A percentile compares a stretch with the other conserved stretches of the same genome.
Evolutionary conservation across 1,140 invertebrate species (phyloP).

Genomic region (Nymphalis io): DNA sequence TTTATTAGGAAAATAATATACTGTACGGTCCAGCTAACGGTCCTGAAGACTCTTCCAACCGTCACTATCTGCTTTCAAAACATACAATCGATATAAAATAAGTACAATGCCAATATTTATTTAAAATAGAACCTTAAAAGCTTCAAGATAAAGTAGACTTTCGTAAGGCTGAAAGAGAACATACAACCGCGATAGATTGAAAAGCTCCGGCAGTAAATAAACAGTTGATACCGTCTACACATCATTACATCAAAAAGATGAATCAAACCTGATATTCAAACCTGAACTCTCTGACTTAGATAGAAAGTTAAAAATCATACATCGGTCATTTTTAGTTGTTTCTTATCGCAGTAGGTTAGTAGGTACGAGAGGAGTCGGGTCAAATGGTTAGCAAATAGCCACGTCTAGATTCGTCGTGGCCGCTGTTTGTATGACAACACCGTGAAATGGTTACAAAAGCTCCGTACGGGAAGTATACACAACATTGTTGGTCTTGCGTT

Average conservation of each 20-base stretch:
- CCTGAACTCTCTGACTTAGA: slow-evolving; percentile 46
- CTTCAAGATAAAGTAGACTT: slow-evolving; percentile 43
- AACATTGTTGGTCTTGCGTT: slow-evolving; percentile 56
- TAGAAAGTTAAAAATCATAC: slow-evolving; percentile 48
- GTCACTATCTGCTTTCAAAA: slow-evolving; percentile 45
- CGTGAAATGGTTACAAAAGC: slow-evolving; percentile 67
- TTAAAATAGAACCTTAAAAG: slow-evolving; percentile 24
- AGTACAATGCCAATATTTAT: background rate
- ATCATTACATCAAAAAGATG: slow-evolving; percentile 70
- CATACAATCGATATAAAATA: slow-evolving; percentile 18
- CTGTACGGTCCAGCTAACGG: slow-evolving; percentile 71
- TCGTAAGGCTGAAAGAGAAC: slow-evolving; percentile 33
- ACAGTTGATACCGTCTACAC: slow-evolving; percentile 75
- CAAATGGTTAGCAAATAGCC: slow-evolving; percentile 70
- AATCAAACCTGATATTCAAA: slow-evolving; percentile 50
- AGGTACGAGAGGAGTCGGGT: slow-evolving; percentile 65
- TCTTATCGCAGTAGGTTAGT: slow-evolving; percentile 74
- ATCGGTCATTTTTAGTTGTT: slow-evolving; percentile 39
- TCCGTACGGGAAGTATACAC: slow-evolving; percentile 37
- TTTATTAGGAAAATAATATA: slow-evolving; percentile 71
- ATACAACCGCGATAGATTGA: slow-evolving; percentile 42
- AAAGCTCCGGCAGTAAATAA: slow-evolving; percentile 66
- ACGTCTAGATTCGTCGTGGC: slow-evolving; percentile 64
- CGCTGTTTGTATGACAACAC: slow-evolving; percentile 55
- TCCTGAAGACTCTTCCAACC: slow-evolving; percentile 68